Evolutionary conservation across 2,888 invertebrate species (phyloP), one percentile per base, ranked within the genome.

Genomic region (Noctua pronuba): DNA sequence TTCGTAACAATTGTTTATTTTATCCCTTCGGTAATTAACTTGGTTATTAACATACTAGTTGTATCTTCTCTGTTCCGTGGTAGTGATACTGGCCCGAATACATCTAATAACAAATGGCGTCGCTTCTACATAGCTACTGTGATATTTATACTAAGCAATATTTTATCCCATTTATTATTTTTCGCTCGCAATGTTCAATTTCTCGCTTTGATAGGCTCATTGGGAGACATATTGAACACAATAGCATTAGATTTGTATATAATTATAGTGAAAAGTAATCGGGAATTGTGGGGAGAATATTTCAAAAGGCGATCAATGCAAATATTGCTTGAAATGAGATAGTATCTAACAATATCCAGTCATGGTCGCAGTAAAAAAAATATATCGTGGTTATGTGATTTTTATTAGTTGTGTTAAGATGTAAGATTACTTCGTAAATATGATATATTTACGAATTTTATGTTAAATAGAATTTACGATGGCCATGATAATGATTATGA

Each of bases 71-170:
- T 78, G 21, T 78, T 78, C 6, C 28, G 52, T 8, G 64, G 21
- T 21, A 64, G n/a, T 38, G 11, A 58, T 18, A 55, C 62, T 35
- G 35, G 24, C 5, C 10, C 28, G 0, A 55, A 11, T 31, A 68
- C 52, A 55, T 13, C 62, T 18, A 44, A 52, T 21, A 44, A 78
- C 8, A 80, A 78, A 65, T 38, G 80, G 11, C 78, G 78, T 38
- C 78, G 80, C 13, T 80, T 80, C 16, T 80, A 80, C 31, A 70
- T 80, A 55, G 71, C 78, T 2, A 80, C 78, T 5, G 55, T 78
- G 31, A 80, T 78, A 46, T 78, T 78, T 80, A 64, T 78, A n/a
- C 44, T 80, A 10, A 78, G 78, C 21, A 78, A 78, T 80, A 62
- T 78, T 5, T 71, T 78, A 72, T 72, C 80, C 10, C 41, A 41